Evolutionary conservation across 1,140 invertebrate genomes (phyloP).

Genomic region (Brachionus asplanchnoidis): DNA sequence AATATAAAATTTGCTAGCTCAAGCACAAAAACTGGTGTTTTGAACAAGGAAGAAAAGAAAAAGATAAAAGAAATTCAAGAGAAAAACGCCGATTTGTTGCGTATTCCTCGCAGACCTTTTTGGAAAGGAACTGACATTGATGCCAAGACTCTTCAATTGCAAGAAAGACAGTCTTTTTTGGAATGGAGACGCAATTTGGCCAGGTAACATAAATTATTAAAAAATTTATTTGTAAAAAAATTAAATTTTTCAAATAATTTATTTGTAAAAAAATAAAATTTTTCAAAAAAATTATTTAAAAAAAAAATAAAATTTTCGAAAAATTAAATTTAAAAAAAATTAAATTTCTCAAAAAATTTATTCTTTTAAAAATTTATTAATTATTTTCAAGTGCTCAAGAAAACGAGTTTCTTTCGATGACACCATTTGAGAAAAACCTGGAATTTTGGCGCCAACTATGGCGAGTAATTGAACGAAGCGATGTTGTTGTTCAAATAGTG

Average conservation of each 20-base stretch:
- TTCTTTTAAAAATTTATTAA: background rate
- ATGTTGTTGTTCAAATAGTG: slow-evolving; percentile 89
- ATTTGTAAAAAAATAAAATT: too few species aligned
- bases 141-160: slow-evolving; percentile 69
- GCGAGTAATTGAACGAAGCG: slow-evolving; percentile 90
- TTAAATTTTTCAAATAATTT: too few species aligned
- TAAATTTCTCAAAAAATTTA: too few species aligned
- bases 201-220: slow-evolving; percentile 49
- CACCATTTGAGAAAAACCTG: slow-evolving; percentile 95
- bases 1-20: slow-evolving; percentile 74
- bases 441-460: slow-evolving; percentile 98
- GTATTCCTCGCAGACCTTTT: slow-evolving; percentile 75
- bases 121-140: slow-evolving; percentile 70
- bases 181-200: slow-evolving; percentile 79
- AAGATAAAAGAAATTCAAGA: slow-evolving; percentile 64
- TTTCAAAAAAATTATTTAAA: too few species aligned
- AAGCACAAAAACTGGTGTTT: slow-evolving; percentile 62
- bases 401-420: slow-evolving; percentile 60
- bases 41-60: slow-evolving; percentile 64
- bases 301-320: too few species aligned
- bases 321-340: too few species aligned
- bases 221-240: too few species aligned
- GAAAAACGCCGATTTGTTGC: slow-evolving; percentile 65
- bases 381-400: background rate
- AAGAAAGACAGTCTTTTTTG: slow-evolving; percentile 76